phyloP scores from a whole-genome alignment of 2,888 invertebrate species.

The Tachina fera region DNA sequence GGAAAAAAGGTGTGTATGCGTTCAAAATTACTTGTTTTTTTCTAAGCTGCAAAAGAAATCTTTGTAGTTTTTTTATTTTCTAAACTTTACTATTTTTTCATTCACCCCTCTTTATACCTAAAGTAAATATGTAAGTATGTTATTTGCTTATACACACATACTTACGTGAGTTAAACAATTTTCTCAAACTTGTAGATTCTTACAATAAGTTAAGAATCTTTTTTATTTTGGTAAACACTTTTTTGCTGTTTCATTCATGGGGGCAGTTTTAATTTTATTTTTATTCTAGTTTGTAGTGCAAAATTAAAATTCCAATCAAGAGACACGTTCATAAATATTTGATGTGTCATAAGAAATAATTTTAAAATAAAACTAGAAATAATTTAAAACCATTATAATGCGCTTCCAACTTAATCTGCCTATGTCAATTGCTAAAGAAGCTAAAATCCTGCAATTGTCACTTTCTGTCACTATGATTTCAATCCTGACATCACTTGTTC shows the following conservation, averaged over 20 bases:
- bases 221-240: slow-evolving; percentile 21
- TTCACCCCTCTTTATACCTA: neutral
- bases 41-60: slow-evolving; percentile 16
- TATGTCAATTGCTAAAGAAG: too few relatives aligned
- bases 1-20: slow-evolving; percentile 68
- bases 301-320: slow-evolving; percentile 34
- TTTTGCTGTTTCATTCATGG: slow-evolving; percentile 36
- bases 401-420: too few relatives aligned
- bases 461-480: too few relatives aligned
- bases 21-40: slow-evolving; percentile 36
- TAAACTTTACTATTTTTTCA: neutral
- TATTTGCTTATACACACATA: neutral
- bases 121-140: neutral
- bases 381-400: too few relatives aligned
- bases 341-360: neutral
- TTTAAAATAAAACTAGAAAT: neutral
- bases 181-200: slow-evolving; percentile 54
- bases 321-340: neutral
- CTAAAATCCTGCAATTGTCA: too few relatives aligned
- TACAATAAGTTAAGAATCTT: slow-evolving; percentile 34
- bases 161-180: slow-evolving; percentile 12
- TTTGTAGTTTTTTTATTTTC: slow-evolving; percentile 1
- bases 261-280: slow-evolving; percentile 38
- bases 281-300: slow-evolving; percentile 8
- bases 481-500: too few relatives aligned